Evolutionary conservation across 2,113 vertebrate species (phyloP).

Genomic region (Gymnocephalus cernua): DNA sequence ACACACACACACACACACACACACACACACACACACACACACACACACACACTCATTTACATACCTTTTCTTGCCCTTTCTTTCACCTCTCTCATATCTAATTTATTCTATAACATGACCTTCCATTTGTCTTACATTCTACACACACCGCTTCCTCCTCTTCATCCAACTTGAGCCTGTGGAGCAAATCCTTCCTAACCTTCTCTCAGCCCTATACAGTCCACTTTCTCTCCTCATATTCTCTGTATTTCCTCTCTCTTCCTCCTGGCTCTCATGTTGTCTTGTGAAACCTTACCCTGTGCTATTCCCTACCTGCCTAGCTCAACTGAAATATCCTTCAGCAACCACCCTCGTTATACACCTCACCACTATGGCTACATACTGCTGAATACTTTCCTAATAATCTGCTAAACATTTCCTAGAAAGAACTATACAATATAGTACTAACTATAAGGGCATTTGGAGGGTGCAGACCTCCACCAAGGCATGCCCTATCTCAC

Average conservation of each 20-base stretch:
- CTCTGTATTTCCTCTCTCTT: neutral
- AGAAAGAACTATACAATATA: neutral
- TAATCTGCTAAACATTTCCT: neutral
- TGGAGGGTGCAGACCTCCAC: no score
- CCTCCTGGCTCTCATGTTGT: neutral
- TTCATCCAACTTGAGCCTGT: neutral
- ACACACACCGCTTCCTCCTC: neutral
- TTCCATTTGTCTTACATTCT: constrained; percentile 7
- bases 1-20: neutral
- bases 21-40: neutral
- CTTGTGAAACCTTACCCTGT: constrained; percentile 15
- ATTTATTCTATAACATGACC: neutral
- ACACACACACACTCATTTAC: neutral
- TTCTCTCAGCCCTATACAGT: neutral
- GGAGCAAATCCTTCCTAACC: neutral
- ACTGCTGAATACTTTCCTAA: neutral
- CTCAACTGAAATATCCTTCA: constrained; percentile 3
- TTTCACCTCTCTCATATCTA: neutral
- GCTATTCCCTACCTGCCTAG: neutral
- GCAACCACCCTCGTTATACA: neutral
- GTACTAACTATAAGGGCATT: no score
- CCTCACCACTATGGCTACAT: neutral
- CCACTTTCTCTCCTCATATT: constrained; percentile 17
- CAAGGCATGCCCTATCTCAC: no score
- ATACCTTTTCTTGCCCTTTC: neutral